Base-by-base conservation (phyloP, 2,888 invertebrate genomes). In the Dorcus parallelipipedus region DNA sequence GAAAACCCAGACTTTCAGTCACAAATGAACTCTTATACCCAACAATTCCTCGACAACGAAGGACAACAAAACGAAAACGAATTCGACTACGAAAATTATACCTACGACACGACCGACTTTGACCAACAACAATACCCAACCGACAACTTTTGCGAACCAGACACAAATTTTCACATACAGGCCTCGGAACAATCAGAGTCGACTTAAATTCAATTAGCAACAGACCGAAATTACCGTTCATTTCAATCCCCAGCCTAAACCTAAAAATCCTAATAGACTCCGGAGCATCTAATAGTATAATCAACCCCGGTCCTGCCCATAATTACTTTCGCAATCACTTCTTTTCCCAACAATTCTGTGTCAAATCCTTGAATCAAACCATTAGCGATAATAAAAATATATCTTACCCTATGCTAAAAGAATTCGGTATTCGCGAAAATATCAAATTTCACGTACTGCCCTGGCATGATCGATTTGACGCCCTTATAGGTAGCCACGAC, bases 211-310 rank as follows among this genome's bases (percentile, higher is more conserved):
- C 52, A 9, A 9, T 56, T 9, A 49, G 14, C 8, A 52, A 23
- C 52, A 57, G 59, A 51, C 59, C 62, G 6, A 59, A 57, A 51
- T 52, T 56, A 55, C 61, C 61, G 3, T 58, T 14, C 14, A 14
- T 14, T 14, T 14, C 14, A 14, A 14, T 14, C 14, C 14, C 14
- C 14, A 14, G 14, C 14, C 14, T 14, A 14, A 14, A 14, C 14
- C 14, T 14, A 14, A 14, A 14, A 14, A 14, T 14, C 14, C 14
- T 14, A 14, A 14, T 14, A 14, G 14, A 14, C 14, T 14, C 14
- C 14, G 14, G 14, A 14, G 14, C 14, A 14, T 14, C 14, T 14
- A 14, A 14, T 14, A 14, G 14, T 14, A 14, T 14, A 14, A 14
- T 14, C 14, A 14, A 14, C 14, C 14, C 14, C 14, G 14, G 14